phyloP scores from a whole-genome alignment of 2,113 vertebrate genomes.

The Larimichthys crocea region DNA sequence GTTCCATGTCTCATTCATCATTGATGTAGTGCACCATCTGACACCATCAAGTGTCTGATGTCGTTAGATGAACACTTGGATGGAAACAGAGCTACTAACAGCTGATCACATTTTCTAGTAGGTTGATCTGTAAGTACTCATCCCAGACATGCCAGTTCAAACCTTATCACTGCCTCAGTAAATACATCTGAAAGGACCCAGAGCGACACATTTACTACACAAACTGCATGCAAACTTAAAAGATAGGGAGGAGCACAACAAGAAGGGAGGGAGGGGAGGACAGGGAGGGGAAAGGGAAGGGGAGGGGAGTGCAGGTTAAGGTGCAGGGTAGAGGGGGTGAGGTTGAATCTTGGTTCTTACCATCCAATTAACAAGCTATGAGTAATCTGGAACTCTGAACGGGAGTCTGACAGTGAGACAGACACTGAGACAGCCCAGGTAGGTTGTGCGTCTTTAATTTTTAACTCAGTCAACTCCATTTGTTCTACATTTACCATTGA shows the following conservation, averaged over 20 bases:
- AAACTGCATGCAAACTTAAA: conserved; percentile 70
- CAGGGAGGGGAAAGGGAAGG: background rate
- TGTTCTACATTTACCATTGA: conserved; percentile 15
- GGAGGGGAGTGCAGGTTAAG: background rate
- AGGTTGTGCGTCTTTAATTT: conserved; percentile 56
- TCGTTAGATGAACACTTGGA: background rate
- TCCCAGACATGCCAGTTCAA: background rate
- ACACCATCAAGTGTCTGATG: background rate
- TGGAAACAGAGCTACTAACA: conserved; percentile 26
- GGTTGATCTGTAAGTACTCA: background rate
- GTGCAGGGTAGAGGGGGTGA: conserved; percentile 22
- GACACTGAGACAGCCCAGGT: conserved; percentile 46
- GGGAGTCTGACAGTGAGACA: conserved; percentile 44
- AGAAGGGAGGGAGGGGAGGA: background rate
- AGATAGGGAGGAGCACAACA: conserved; percentile 12
- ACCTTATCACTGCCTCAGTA: background rate
- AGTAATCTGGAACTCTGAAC: conserved; percentile 56
- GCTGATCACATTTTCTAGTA: background rate
- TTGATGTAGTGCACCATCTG: no score
- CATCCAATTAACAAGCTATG: conserved; percentile 68
- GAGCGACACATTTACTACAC: conserved; percentile 34
- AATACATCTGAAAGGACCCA: conserved; percentile 1
- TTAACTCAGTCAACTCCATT: conserved; percentile 31
- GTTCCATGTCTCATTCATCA: no score
- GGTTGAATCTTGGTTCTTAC: conserved; percentile 73